Conservation (phyloP, 2,888 invertebrate species). For the Rotaria socialis region DNA sequence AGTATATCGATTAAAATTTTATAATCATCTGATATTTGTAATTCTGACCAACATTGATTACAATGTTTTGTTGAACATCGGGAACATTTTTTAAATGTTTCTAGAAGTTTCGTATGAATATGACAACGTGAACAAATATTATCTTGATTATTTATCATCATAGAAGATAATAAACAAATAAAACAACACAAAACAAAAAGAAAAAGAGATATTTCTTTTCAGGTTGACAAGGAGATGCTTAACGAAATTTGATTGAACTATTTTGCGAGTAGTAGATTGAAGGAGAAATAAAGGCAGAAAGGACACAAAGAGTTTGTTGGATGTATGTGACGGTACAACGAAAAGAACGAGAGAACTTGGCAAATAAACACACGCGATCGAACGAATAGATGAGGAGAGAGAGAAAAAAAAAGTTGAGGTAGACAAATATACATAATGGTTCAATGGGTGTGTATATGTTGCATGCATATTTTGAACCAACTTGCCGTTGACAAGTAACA, state of each 20-base stretch:
- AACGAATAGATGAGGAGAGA: neutral
- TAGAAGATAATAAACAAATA: neutral
- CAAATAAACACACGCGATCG: neutral
- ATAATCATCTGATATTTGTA: conserved; percentile 8
- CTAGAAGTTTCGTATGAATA: neutral
- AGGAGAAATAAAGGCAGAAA: neutral
- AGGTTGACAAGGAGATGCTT: conserved; percentile 2
- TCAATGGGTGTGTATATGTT: neutral
- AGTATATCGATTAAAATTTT: neutral
- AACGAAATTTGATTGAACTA: neutral
- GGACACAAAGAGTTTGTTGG: neutral
- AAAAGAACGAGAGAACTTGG: conserved; percentile 1
- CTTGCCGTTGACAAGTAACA: conserved; percentile 21
- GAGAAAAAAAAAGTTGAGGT: neutral
- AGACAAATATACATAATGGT: neutral
- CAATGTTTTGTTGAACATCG: conserved; percentile 21
- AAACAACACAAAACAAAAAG: neutral
- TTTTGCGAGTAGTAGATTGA: neutral
- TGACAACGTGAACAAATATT: neutral
- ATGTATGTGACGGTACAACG: neutral
- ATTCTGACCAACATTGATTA: conserved; percentile 24
- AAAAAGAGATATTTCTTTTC: neutral
- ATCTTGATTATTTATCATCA: neutral
- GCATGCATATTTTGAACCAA: neutral
- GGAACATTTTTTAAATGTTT: neutral